Base-by-base conservation (phyloP, 92 coral and sea anemone species). In the Virgularia gustaviana region DNA sequence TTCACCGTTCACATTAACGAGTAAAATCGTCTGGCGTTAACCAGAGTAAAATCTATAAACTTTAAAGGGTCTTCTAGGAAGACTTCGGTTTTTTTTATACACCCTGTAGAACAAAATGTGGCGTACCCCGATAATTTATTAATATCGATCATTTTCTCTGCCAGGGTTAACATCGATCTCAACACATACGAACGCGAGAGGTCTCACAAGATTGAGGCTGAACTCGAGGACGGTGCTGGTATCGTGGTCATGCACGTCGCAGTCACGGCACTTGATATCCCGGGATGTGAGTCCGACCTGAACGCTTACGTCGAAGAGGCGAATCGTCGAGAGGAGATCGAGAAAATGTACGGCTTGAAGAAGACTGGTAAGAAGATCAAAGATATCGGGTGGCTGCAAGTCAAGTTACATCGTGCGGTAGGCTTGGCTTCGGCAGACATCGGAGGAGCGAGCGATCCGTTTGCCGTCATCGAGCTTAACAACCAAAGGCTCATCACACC, bases 361-460 rank as follows among this genome's bases (percentile, higher is more conserved):
- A 89, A 82, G 44, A 92, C 98, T 27, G 88, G 86, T 28, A 92
- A 92, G 83, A 92, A 92, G 86, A 92, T 92, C 44, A 92, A 92
- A 70, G 85, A 92, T 49, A 80, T 90, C 33, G 98, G 98, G 12
- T 92, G 98, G 98, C 85, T 92, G 10, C 98, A 92, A 83, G 79
- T 89, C 5, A 92, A 92, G 66, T 82, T 92, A 42, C 98, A 92
- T 63, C 83, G 98, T 30, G 98, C 98, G 0, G 98, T 92, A 41
- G 98, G 98, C 3, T 70, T 92, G 78, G 96, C 98, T 5, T 84
- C 98, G 30, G 98, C 98, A 11, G 98, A 92, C 54, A 88, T 92
- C 39, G 98, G 98, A 1, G 98, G 98, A 33, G 81, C 84, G 22
- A 89, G 96, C 68, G 98, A 92, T 41, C 98, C 98, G 6, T 92